Conservation (phyloP, 2,888 invertebrate genomes). For the Hoplodrina ambigua region DNA sequence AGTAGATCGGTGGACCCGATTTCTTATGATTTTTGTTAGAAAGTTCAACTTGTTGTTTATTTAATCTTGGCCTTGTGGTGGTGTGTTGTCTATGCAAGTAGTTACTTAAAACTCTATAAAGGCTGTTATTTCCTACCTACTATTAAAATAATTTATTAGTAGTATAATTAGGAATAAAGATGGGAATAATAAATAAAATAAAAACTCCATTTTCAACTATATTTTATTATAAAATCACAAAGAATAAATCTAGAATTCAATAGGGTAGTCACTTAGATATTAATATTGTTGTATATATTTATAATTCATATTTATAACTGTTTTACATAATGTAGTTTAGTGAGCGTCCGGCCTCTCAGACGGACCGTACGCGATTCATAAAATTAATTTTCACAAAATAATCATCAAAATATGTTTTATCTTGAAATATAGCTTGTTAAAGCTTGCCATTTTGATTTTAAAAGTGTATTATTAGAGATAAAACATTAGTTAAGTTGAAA, state of each 20-base stretch:
- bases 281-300: constrained; percentile 84
- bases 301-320: constrained; percentile 82
- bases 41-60: too few relatives aligned
- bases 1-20: too few relatives aligned
- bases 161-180: neutral
- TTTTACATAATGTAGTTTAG: constrained; percentile 76
- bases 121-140: too few relatives aligned
- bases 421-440: constrained; percentile 79
- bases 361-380: constrained; percentile 72
- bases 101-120: too few relatives aligned
- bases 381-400: constrained; percentile 80
- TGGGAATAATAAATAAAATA: constrained; percentile 56
- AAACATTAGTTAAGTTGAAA: constrained; percentile 78
- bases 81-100: too few relatives aligned
- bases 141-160: neutral
- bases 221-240: constrained; percentile 94
- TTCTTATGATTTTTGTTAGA: too few relatives aligned
- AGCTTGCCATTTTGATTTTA: constrained; percentile 74
- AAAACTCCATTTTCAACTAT: constrained; percentile 84
- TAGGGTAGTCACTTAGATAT: constrained; percentile 89
- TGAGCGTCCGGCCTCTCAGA: constrained; percentile 63
- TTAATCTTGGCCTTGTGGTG: too few relatives aligned
- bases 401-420: constrained; percentile 82
- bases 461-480: constrained; percentile 62
- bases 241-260: constrained; percentile 93